Conservation (phyloP, 2,797 vertebrate genomes). For the Scolopax rusticola region DNA sequence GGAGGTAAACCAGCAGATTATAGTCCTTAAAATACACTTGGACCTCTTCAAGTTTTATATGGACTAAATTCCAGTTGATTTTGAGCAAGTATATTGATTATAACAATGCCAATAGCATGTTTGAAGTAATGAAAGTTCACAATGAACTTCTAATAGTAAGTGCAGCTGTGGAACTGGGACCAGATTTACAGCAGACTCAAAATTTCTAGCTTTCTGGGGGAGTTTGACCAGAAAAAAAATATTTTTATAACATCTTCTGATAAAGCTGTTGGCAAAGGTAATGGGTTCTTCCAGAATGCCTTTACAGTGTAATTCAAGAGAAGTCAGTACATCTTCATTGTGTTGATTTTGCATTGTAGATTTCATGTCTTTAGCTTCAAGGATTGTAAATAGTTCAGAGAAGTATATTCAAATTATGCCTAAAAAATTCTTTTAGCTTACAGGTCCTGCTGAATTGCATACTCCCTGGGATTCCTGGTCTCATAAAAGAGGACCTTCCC, state of each 20-base stretch:
- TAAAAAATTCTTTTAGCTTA: background rate
- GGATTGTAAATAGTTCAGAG: background rate
- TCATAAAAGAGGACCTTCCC: background rate
- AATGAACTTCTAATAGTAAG: background rate
- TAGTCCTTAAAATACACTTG: background rate
- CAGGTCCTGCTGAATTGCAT: background rate
- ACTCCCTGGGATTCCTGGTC: background rate
- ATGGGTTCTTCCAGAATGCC: background rate
- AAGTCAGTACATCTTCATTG: background rate
- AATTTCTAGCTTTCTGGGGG: background rate
- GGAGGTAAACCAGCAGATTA: background rate
- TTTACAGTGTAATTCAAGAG: background rate
- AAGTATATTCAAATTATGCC: background rate
- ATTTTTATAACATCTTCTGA: background rate
- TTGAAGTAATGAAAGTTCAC: background rate
- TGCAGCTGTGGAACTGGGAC: background rate
- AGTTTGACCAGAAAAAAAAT: accelerated
- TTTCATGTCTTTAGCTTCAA: background rate
- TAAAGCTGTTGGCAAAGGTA: background rate
- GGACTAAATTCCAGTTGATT: background rate
- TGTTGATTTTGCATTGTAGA: background rate
- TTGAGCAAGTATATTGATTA: background rate
- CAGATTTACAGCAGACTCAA: background rate
- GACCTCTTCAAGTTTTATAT: background rate
- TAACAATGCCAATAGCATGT: background rate